phyloP scores from a whole-genome alignment of 2,113 vertebrate genomes.

The Semnornis frantzii region DNA sequence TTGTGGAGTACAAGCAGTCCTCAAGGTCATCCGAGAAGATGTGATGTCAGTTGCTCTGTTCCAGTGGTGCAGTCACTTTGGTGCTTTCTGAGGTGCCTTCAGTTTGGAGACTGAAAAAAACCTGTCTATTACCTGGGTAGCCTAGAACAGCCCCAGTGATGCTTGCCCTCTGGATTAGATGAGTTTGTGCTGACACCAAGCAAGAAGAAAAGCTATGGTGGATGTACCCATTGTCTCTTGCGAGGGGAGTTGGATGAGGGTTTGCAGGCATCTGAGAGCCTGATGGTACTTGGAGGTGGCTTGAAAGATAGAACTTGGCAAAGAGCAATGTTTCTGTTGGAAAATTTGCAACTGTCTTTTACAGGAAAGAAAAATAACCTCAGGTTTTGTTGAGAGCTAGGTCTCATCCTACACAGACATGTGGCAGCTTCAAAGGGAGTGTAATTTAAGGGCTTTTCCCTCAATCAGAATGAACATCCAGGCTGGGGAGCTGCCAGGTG shows the following conservation, averaged over 20 bases:
- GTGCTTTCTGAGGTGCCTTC: background rate
- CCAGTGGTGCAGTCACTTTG: background rate
- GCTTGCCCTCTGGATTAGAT: background rate
- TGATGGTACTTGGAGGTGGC: background rate
- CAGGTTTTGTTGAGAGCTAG: background rate
- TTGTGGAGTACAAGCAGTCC: background rate
- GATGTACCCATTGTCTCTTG: background rate
- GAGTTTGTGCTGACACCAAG: accelerated
- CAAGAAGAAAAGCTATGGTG: background rate
- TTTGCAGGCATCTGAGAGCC: background rate
- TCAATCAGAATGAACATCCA: accelerated
- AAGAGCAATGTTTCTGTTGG: background rate
- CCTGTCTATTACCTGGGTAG: background rate
- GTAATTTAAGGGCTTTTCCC: background rate
- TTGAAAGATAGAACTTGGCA: background rate
- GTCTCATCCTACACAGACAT: background rate
- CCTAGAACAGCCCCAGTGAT: background rate
- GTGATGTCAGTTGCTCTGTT: background rate
- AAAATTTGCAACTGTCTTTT: background rate
- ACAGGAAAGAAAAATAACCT: background rate
- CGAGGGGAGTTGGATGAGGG: background rate
- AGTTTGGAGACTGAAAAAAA: background rate
- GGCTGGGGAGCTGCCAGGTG: background rate
- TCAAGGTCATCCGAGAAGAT: background rate
- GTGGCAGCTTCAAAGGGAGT: background rate